Conservation (phyloP, 2,888 invertebrate species). For the Drosophila vallismaia region DNA sequence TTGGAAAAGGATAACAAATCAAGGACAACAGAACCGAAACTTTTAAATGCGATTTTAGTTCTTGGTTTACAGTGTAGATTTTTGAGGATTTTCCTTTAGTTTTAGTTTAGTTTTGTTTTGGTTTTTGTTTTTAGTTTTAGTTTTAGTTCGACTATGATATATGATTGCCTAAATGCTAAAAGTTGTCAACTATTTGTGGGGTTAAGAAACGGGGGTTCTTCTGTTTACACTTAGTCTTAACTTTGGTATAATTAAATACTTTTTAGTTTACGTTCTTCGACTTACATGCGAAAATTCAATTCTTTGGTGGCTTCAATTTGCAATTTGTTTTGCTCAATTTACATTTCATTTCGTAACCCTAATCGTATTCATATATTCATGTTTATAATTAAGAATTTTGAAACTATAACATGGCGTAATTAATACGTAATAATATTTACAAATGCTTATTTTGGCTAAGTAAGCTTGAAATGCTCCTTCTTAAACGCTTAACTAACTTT, state of each 20-base stretch:
- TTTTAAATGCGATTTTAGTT: conserved; percentile 71
- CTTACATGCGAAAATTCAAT: conserved; percentile 80
- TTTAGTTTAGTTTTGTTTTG: conserved; percentile 55
- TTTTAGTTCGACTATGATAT: conserved; percentile 74
- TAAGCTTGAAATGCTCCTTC: conserved; percentile 35
- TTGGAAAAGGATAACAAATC: conserved; percentile 3
- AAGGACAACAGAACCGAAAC: conserved; percentile 64
- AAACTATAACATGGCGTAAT: conserved; percentile 28
- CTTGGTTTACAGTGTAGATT: conserved; percentile 50
- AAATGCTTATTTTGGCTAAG: conserved; percentile 39
- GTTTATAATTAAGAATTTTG: conserved; percentile 24
- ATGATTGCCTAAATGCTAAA: conserved; percentile 77
- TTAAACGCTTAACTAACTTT: conserved; percentile 27
- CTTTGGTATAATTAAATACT: conserved; percentile 62
- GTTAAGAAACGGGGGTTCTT: conserved; percentile 16
- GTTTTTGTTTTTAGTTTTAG: conserved; percentile 46
- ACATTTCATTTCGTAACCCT: conserved; percentile 53
- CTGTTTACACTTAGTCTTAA: conserved; percentile 65
- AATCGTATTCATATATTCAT: conserved; percentile 20
- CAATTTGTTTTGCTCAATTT: conserved; percentile 73
- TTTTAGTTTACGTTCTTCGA: conserved; percentile 49
- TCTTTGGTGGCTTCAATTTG: conserved; percentile 79
- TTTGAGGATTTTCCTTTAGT: conserved; percentile 37
- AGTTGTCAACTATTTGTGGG: conserved; percentile 58
- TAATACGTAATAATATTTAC: conserved; percentile 51